Base-by-base conservation (phyloP, 1,140 invertebrate genomes). In the Ceratosolen fusciceps region DNA sequence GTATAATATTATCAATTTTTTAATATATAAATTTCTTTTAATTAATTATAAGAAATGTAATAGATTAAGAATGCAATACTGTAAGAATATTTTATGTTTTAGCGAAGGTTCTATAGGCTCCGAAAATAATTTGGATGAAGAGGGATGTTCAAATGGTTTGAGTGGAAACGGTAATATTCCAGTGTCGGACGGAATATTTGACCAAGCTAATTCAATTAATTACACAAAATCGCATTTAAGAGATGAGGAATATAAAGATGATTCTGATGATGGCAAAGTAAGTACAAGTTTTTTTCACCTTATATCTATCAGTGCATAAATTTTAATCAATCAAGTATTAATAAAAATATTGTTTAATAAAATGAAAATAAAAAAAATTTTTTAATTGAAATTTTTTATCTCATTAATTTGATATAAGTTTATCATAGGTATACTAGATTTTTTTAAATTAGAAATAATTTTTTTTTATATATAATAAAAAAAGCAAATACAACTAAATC, bases 81-180 rank as follows among this genome's bases (percentile, higher is more conserved):
- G 39, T 54, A 71, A 68, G 56, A 54, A 65, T 19, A 62, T 24
- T 76, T 8, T 58, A 74, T 80, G 77, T 78, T 82, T 75, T 79
- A 90, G 89, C 70, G 89, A 90, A 86, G 88, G 88, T 82, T 89
- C 87, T 31, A 82, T 85, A 68, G 82, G 80, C 74, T 82, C 85
- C 58, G 88, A 89, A 74, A 83, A 83, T 39, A 86, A 82, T 31
- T 84, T 74, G 47, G 88, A 88, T 62, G 87, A 88, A 71, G 88
- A 88, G 12, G 70, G 34, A 2, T 80, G 77, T 7, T 31, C 70
- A 49, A 83, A 72, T 10, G 83, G 77, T 73, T 9, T 54, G n/a
- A 85, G 73, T 74, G 83, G 81, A 10, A 80, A 82, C 29, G 80
- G 67, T 62, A 81, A 79, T 60, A 62, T 82, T 0, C 82, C 77